A percentile compares a stretch with the other conserved stretches of the same genome.
phyloP scores from a whole-genome alignment of 2,888 invertebrate genomes.

The Mimas tiliae region DNA sequence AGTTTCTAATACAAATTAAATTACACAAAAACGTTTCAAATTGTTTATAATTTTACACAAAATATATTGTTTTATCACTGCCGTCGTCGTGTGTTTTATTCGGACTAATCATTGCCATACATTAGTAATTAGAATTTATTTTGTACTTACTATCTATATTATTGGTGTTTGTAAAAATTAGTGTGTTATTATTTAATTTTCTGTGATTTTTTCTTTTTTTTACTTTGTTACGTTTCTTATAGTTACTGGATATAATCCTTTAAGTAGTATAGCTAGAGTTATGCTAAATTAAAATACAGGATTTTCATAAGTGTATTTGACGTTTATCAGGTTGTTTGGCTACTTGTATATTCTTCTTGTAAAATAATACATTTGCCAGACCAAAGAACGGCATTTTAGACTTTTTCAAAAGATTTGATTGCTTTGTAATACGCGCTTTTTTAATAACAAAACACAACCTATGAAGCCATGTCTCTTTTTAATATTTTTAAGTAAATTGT shows the following conservation, averaged over 20 bases:
- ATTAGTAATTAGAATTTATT: conserved; percentile 65
- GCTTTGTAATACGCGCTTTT: conserved; percentile 65
- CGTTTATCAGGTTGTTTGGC: conserved; percentile 51
- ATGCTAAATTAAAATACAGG: conserved; percentile 30
- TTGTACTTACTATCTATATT: conserved; percentile 66
- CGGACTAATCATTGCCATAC: conserved; percentile 80
- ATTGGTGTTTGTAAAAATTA: conserved; percentile 48
- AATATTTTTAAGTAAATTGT: conserved; percentile 29
- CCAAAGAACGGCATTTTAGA: conserved; percentile 67
- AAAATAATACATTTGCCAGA: conserved; percentile 49
- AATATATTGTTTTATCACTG: conserved; percentile 24
- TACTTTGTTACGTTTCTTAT: conserved; percentile 56
- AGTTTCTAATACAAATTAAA: not conserved
- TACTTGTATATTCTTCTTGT: conserved; percentile 34
- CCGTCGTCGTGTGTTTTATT: conserved; percentile 37
- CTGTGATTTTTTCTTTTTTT: conserved; percentile 74
- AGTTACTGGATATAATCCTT: conserved; percentile 74
- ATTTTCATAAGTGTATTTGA: conserved; percentile 44
- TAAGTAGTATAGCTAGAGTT: conserved; percentile 58
- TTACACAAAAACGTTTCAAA: conserved; percentile 12
- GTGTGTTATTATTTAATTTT: conserved; percentile 70
- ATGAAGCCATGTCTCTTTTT: conserved; percentile 39
- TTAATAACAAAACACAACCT: conserved; percentile 36
- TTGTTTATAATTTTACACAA: conserved; percentile 25
- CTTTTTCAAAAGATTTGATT: conserved; percentile 38